Conservation (phyloP, 2,888 invertebrate genomes). For the Drosophila ezoana region DNA sequence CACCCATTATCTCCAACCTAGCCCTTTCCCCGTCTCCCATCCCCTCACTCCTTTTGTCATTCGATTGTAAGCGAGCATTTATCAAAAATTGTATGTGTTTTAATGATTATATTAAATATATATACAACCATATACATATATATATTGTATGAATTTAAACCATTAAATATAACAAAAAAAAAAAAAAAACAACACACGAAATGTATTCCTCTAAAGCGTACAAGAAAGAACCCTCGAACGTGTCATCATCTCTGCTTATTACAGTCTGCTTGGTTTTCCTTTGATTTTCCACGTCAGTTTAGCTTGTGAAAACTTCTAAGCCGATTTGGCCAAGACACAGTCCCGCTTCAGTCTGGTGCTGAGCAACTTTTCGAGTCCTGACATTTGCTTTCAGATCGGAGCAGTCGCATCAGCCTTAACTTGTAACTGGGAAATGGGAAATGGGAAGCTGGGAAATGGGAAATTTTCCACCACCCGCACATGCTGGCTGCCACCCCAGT, state of each 20-base stretch:
- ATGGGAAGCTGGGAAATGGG: not conserved
- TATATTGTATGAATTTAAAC: conserved; percentile 68
- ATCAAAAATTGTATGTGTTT: conserved; percentile 81
- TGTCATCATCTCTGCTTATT: conserved; percentile 67
- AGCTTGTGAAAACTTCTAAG: conserved; percentile 51
- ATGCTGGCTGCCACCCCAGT: conserved; percentile 1
- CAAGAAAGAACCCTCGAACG: conserved; percentile 16
- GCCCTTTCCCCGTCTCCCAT: conserved; percentile 4
- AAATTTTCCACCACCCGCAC: conserved; percentile 24
- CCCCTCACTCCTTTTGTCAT: conserved; percentile 52
- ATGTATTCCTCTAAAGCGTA: conserved; percentile 29
- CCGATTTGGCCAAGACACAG: conserved; percentile 64
- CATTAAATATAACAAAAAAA: conserved; percentile 61
- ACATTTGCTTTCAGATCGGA: conserved; percentile 57
- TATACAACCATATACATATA: conserved; percentile 62
- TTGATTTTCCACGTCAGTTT: conserved; percentile 36
- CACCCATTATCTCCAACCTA: conserved; percentile 8
- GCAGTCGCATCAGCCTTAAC: not conserved
- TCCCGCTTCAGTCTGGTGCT: not conserved
- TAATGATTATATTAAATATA: conserved; percentile 80
- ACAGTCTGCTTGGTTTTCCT: conserved; percentile 18
- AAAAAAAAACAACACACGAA: conserved; percentile 26
- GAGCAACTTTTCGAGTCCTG: conserved; percentile 58
- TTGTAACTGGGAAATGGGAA: conserved; percentile 2
- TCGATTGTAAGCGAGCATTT: conserved; percentile 80